A percentile compares a stretch with the other conserved stretches of the same genome.
These are phyloP conservation scores for Acanthoscelides obtectus DNA, from an alignment of 2,888 invertebrate species.

Conservation along the genomic window DNA sequence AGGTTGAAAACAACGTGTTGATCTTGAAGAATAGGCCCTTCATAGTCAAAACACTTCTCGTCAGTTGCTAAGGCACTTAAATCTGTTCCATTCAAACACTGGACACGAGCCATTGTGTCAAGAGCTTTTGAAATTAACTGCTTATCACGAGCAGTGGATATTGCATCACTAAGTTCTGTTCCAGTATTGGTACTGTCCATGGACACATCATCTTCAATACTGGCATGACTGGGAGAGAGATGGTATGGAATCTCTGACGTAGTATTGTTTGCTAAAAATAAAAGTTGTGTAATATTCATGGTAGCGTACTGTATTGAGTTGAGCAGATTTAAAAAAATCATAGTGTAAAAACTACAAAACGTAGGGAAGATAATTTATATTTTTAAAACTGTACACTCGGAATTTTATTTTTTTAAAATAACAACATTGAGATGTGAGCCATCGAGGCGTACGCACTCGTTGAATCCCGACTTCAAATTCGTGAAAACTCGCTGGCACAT, in stretches of 20 bases:
- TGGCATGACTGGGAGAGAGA: constrained; percentile 47
- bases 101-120: constrained; percentile 60
- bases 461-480: too few relatives aligned
- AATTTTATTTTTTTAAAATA: too few relatives aligned
- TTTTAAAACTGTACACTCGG: too few relatives aligned
- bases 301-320: too few relatives aligned
- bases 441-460: too few relatives aligned
- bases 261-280: constrained; percentile 26
- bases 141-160: constrained; percentile 60
- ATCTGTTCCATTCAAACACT: constrained; percentile 43
- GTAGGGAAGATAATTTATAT: too few relatives aligned
- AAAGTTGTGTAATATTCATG: too few relatives aligned
- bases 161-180: constrained; percentile 54
- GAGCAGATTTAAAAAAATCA: too few relatives aligned
- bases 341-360: too few relatives aligned
- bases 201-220: constrained; percentile 55
- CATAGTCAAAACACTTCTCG: constrained; percentile 44
- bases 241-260: constrained; percentile 40
- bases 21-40: constrained; percentile 64
- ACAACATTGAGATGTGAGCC: too few relatives aligned
- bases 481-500: too few relatives aligned
- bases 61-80: constrained; percentile 37
- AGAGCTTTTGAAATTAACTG: constrained; percentile 61
- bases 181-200: constrained; percentile 52
- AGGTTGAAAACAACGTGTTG: constrained; percentile 69